These are phyloP conservation scores for Cyanoramphus novaezelandiae DNA, from an alignment of 2,113 vertebrate species.

Conservation along the genomic window DNA sequence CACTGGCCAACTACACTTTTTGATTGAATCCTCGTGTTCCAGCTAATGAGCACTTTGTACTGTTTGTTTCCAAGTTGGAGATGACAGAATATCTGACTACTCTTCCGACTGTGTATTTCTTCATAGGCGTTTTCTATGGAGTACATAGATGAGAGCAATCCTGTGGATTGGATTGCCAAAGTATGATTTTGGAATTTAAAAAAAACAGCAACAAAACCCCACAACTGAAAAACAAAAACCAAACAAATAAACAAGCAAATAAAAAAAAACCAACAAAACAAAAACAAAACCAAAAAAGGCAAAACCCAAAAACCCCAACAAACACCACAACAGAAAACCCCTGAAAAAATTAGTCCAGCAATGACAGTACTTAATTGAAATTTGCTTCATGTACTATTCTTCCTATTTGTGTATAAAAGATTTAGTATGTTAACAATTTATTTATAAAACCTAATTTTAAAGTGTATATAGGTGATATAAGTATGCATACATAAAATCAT, in stretches of 20 bases:
- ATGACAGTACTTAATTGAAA: background rate
- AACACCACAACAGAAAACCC: background rate
- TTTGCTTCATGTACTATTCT: background rate
- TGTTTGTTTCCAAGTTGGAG: constrained; percentile 5
- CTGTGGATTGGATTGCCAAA: background rate
- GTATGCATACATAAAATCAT: background rate
- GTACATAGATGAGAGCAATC: background rate
- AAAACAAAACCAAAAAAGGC: background rate
- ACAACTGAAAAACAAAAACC: background rate
- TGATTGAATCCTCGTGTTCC: constrained; percentile 54
- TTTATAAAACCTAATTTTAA: background rate
- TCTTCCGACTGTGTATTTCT: background rate
- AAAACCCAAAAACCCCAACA: background rate
- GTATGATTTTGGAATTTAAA: rapidly evolving
- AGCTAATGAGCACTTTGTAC: background rate
- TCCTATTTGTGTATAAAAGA: background rate
- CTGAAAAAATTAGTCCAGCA: background rate
- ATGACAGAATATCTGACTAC: background rate
- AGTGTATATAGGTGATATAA: background rate
- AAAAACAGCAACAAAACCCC: background rate
- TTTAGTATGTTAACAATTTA: rapidly evolving
- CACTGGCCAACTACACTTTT: constrained; percentile 8
- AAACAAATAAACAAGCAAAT: background rate
- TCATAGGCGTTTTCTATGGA: background rate
- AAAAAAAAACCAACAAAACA: background rate